These are phyloP conservation scores for Hepsetus odoe DNA, from an alignment of 2,113 vertebrate genomes.

Conservation along the genomic window DNA sequence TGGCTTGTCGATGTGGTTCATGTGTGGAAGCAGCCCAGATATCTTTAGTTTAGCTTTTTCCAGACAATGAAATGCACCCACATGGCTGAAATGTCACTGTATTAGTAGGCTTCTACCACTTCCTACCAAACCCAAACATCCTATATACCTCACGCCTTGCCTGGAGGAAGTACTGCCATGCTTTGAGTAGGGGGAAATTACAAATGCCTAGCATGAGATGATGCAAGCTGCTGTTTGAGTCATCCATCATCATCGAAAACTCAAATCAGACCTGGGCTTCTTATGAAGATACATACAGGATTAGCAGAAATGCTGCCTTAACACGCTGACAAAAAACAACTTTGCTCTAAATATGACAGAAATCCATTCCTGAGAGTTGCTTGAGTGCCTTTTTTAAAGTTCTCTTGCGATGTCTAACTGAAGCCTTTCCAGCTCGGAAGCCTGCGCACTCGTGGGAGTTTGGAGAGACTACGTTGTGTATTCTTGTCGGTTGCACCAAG, in stretches of 20 bases:
- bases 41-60: neutral
- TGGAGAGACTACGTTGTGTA: conserved; percentile 15
- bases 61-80: neutral
- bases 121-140: neutral
- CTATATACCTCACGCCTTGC: neutral
- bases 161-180: conserved; percentile 8
- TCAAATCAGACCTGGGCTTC: neutral
- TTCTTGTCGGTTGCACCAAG: conserved; percentile 39
- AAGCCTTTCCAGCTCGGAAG: conserved; percentile 4
- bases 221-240: conserved; percentile 27
- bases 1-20: too few relatives aligned
- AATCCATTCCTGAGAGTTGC: neutral
- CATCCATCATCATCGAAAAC: conserved; percentile 3
- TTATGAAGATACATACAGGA: neutral
- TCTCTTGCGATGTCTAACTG: neutral
- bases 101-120: neutral
- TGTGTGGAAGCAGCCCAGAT: neutral
- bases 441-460: conserved; percentile 21
- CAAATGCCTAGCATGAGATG: neutral
- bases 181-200: neutral
- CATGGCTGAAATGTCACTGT: neutral
- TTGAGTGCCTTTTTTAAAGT: neutral
- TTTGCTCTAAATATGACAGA: too few relatives aligned
- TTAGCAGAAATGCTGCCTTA: neutral
- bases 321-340: neutral